phyloP scores from a whole-genome alignment of 2,113 vertebrate genomes.

The Micromys minutus region DNA sequence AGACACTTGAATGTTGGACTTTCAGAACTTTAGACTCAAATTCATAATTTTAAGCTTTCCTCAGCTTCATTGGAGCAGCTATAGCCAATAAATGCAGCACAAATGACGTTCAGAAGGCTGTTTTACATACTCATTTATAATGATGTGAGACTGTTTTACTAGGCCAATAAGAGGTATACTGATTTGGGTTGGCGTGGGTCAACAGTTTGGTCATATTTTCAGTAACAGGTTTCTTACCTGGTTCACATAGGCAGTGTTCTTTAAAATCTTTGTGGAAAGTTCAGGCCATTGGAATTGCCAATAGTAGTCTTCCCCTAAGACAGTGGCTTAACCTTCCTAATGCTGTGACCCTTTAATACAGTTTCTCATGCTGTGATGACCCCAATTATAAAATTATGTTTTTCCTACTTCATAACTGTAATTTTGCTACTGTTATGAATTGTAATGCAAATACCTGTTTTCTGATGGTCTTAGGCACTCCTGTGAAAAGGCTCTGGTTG shows the following conservation, averaged over 20 bases:
- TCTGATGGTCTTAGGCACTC: neutral
- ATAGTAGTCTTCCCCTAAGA: neutral
- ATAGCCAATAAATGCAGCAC: neutral
- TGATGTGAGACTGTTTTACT: neutral
- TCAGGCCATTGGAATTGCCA: neutral
- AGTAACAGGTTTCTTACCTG: neutral
- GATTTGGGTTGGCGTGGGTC: neutral
- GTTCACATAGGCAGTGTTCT: neutral
- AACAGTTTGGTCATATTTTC: neutral
- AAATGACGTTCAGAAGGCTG: neutral
- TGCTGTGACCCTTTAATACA: neutral
- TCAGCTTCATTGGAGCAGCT: neutral
- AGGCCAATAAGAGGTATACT: neutral
- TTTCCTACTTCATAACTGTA: neutral
- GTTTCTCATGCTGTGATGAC: neutral
- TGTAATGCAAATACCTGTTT: neutral
- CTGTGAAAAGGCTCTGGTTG: neutral
- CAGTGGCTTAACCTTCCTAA: neutral
- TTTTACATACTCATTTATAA: neutral
- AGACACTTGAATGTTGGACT: neutral
- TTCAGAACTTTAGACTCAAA: neutral
- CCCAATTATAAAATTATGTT: neutral
- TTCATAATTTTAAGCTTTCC: neutral
- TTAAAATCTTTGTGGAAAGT: conserved; percentile 3
- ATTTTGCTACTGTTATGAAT: neutral